Evolutionary conservation across 2,113 vertebrate genomes (phyloP).

Genomic region (Gorilla gorilla): DNA sequence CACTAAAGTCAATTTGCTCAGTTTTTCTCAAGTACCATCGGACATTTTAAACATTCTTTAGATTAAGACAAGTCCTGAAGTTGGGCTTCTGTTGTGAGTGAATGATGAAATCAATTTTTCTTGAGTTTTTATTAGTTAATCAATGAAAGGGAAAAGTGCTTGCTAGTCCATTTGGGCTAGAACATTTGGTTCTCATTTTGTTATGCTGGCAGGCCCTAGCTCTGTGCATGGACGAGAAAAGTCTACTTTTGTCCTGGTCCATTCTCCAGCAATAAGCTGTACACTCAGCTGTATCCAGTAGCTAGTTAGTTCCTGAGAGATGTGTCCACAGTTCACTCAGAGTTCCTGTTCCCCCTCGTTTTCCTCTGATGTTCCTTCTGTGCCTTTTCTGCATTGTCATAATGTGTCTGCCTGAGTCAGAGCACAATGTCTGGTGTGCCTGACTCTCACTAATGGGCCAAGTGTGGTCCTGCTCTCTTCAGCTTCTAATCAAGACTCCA

Average conservation of each 20-base stretch:
- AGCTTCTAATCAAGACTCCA: background rate
- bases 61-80: slow-evolving; percentile 14
- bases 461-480: background rate
- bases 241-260: background rate
- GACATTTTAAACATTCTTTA: slow-evolving; percentile 13
- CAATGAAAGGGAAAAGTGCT: background rate
- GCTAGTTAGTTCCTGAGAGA: background rate
- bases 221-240: background rate
- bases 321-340: background rate
- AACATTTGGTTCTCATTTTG: background rate
- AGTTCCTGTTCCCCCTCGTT: background rate
- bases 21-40: slow-evolving; percentile 18
- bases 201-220: background rate
- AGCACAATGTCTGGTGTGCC: background rate
- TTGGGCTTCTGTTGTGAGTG: background rate
- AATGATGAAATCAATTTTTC: background rate
- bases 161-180: background rate
- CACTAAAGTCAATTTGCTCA: slow-evolving; percentile 6
- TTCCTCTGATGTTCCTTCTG: background rate
- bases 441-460: background rate
- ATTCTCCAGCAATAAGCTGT: background rate
- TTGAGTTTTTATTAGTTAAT: slow-evolving; percentile 28
- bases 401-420: background rate
- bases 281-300: background rate
- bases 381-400: background rate